Conservation (phyloP, 2,797 vertebrate genomes). For the Arctocebus calabarensis region DNA sequence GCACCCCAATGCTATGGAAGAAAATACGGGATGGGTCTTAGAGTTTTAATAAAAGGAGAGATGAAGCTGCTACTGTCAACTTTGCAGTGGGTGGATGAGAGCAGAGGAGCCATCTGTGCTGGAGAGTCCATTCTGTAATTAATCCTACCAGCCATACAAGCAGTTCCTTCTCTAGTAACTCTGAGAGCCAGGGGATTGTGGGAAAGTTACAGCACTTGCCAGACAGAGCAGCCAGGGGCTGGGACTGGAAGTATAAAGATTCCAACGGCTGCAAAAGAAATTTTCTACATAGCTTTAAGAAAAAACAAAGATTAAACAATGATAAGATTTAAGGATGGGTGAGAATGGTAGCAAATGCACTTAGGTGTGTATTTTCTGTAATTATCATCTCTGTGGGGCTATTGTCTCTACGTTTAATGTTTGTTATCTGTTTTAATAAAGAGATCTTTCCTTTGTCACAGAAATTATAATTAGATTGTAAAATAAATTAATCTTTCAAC, state of each 20-base stretch:
- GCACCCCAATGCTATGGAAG: not conserved
- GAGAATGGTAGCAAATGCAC: not conserved
- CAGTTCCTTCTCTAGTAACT: not conserved
- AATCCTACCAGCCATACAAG: not conserved
- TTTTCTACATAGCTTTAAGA: slow-evolving; percentile 12
- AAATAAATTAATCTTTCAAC: slow-evolving; percentile 72
- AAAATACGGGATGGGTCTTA: not conserved
- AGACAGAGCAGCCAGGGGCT: not conserved
- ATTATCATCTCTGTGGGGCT: slow-evolving; percentile 67
- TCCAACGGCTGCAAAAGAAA: not conserved
- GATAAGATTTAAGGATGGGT: slow-evolving; percentile 15
- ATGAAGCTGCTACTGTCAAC: not conserved
- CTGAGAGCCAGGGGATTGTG: not conserved
- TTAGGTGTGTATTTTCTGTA: slow-evolving; percentile 56
- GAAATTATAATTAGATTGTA: slow-evolving; percentile 71
- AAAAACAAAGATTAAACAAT: slow-evolving; percentile 31
- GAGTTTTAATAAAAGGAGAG: not conserved
- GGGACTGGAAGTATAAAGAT: not conserved
- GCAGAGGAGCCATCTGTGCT: not conserved
- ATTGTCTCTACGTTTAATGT: slow-evolving; percentile 66
- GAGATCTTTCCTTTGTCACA: slow-evolving; percentile 64
- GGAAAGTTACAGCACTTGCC: not conserved
- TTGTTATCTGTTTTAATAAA: slow-evolving; percentile 79
- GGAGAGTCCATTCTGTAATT: not conserved
- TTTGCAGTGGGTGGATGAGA: not conserved